Base-by-base conservation (phyloP, 2,888 invertebrate species). In the Cenopis cana region DNA sequence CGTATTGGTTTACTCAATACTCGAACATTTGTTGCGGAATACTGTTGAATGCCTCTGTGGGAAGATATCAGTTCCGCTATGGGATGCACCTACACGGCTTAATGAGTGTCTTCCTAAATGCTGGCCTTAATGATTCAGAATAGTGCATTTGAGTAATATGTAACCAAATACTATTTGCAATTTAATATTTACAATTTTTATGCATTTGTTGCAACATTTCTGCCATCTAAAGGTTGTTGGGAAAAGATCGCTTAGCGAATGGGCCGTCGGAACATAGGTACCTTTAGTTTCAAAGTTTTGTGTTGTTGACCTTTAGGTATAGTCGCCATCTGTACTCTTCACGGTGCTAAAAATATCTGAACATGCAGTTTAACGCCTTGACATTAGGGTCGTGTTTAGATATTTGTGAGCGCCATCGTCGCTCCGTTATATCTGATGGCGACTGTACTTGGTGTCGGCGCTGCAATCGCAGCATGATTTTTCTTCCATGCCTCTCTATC, bases 1-100 rank as follows among this genome's bases (percentile, higher is more conserved):
- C 69, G 38, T 14, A 41, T 55, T 20, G 41, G 36, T 71, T 65
- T 59, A 33, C 52, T 64, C 52, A 54, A 64, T 64, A 50, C 38
- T 38, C 14, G 20, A 61, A 64, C 64, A 52, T 62, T 46, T 59
- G 64, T 46, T 11, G 9, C 46, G 10, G 41, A 29, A 50, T 52
- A 24, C 54, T 60, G 49, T 55, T 54, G 49, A 60, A 57, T 50
- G n/a, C 17, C 38, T n/a, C 29, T 56, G 57, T 69, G 57, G 64
- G 69, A 29, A 64, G 64, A 57, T 64, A 64, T 11, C 10, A 46
- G 24, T 56, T 49, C 18, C 60, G 41, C 12, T 50, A 38, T 52
- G 29, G 52, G 68, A 60, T n/a, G 41, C 33, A 33, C 49, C 46
- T 60, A 60, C 60, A 11, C 29, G 29, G 46, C 11, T 29, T 33